Evolutionary conservation across 2,888 invertebrate genomes (phyloP).

Genomic region (Augochlorella aurata): DNA sequence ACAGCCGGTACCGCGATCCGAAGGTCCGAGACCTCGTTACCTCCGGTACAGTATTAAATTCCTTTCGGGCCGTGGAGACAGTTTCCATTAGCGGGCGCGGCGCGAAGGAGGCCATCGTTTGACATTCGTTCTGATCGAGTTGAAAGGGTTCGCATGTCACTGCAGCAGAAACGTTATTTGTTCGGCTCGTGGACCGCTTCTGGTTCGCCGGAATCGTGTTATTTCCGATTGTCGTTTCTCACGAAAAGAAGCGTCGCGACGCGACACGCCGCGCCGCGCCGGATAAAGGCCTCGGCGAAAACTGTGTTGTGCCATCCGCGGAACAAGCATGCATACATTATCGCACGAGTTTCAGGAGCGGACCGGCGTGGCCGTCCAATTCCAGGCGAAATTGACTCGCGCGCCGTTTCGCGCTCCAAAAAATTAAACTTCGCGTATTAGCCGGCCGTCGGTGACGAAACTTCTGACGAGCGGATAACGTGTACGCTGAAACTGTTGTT

Average conservation of each 20-base stretch:
- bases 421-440: constrained; percentile 27
- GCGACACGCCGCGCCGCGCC: constrained; percentile 13
- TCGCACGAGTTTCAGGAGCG: constrained; percentile 30
- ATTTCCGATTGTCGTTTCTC: constrained; percentile 78
- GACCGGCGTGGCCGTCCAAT: constrained; percentile 42
- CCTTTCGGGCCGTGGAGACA: constrained; percentile 25
- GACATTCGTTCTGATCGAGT: constrained; percentile 35
- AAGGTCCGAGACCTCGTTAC: constrained; percentile 21
- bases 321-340: constrained; percentile 52
- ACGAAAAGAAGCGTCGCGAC: constrained; percentile 45
- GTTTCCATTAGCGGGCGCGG: constrained; percentile 34
- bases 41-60: constrained; percentile 38
- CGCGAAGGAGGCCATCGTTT: constrained; percentile 25
- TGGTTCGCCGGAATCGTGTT: constrained; percentile 63
- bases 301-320: constrained; percentile 40
- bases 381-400: constrained; percentile 54
- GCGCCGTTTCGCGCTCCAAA: constrained; percentile 41
- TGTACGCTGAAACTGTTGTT: neutral
- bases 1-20: constrained; percentile 1
- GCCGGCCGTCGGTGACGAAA: constrained; percentile 6
- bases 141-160: constrained; percentile 27
- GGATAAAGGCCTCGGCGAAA: neutral
- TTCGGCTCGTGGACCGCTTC: constrained; percentile 24
- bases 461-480: constrained; percentile 13
- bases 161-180: constrained; percentile 55